Evolutionary conservation across 2,113 vertebrate species (phyloP).

Genomic region (Perca flavescens): DNA sequence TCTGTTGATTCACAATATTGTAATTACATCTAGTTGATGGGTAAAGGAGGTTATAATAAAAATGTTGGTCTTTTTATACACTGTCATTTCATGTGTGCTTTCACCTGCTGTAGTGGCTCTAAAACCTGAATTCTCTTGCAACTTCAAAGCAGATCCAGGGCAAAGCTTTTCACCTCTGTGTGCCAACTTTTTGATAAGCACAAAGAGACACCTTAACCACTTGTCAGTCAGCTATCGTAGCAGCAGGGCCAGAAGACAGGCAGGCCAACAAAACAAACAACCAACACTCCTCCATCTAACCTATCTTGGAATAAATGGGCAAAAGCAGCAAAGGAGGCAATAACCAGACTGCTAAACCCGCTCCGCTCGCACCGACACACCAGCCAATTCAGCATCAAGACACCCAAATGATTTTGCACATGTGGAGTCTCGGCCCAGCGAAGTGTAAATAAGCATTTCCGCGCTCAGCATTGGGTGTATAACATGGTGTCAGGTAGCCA

Average conservation of each 20-base stretch:
- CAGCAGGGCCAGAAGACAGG: conserved; percentile 66
- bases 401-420: conserved; percentile 75
- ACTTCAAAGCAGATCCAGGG: conserved; percentile 58
- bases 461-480: conserved; percentile 83
- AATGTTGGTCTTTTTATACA: conserved; percentile 7
- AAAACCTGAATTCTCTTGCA: conserved; percentile 34
- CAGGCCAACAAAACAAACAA: conserved; percentile 71
- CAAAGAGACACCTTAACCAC: conserved; percentile 76
- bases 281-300: conserved; percentile 61
- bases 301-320: conserved; percentile 73
- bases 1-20: background rate
- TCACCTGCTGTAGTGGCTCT: conserved; percentile 21
- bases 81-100: conserved; percentile 14
- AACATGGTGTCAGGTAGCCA: conserved; percentile 86
- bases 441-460: conserved; percentile 86
- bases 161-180: conserved; percentile 54
- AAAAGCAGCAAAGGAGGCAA: conserved; percentile 64
- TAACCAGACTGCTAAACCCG: conserved; percentile 60
- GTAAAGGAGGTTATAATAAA: background rate
- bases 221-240: conserved; percentile 75
- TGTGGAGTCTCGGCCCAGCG: conserved; percentile 76
- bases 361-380: conserved; percentile 43
- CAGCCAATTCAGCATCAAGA: conserved; percentile 67
- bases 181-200: conserved; percentile 76
- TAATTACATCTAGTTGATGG: background rate